Percentiles rank a stretch among this genome's conserved stretches.
These are phyloP conservation scores for Mormyrus lacerda DNA, from an alignment of 2,113 vertebrate genomes.

Conservation along the genomic window DNA sequence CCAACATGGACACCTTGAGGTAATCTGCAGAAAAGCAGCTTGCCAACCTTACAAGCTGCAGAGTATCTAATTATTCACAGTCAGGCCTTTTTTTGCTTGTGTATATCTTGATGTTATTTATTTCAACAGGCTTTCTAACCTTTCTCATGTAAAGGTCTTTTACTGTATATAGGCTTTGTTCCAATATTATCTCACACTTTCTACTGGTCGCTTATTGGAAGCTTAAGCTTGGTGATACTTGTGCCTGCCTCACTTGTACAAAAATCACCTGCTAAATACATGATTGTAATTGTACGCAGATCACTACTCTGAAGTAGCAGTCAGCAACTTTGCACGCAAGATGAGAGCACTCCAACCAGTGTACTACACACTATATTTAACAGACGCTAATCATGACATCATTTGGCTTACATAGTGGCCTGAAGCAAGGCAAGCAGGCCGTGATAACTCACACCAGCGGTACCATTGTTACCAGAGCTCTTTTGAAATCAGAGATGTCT, in stretches of 20 bases:
- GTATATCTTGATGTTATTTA: not conserved
- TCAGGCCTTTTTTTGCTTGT: not conserved
- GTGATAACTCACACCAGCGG: not conserved
- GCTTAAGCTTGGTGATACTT: not conserved
- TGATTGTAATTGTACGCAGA: not conserved
- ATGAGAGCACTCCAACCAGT: not conserved
- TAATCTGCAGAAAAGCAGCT: not conserved
- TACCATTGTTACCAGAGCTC: not conserved
- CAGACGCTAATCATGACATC: not conserved
- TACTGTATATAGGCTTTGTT: not conserved
- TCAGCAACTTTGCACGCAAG: not conserved
- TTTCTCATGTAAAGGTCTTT: not conserved
- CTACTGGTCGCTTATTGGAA: not conserved
- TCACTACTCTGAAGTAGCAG: not conserved
- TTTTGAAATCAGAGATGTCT: conserved; percentile 5
- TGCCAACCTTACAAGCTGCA: not conserved
- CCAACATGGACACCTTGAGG: not conserved
- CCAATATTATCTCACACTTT: not conserved
- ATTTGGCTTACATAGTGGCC: not conserved
- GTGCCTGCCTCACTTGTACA: not conserved
- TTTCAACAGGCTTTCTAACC: not conserved
- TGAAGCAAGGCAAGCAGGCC: not conserved
- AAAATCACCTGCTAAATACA: not conserved
- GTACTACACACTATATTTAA: not conserved
- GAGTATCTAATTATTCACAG: not conserved